Evolutionary conservation across 2,113 vertebrate species (phyloP).

Genomic region (Egretta garzetta): DNA sequence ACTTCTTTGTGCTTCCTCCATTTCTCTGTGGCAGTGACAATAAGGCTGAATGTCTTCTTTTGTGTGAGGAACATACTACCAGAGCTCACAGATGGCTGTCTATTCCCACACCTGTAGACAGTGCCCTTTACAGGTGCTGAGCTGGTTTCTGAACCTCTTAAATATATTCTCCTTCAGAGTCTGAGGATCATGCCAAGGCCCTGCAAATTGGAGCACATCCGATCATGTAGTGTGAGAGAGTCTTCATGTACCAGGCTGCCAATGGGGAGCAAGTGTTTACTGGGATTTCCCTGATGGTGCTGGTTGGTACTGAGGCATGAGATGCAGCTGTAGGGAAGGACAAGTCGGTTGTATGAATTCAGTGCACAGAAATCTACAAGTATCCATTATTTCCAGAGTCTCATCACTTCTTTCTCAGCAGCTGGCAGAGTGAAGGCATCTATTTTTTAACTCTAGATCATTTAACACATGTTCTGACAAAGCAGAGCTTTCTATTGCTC

Average conservation of each 20-base stretch:
- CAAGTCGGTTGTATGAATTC: not conserved
- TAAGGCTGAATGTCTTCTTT: not conserved
- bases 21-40: not conserved
- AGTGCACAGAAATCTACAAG: not conserved
- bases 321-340: not conserved
- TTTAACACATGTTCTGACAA: not conserved
- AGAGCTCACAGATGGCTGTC: not conserved
- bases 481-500: not conserved
- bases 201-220: not conserved
- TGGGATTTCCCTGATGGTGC: not conserved
- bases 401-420: not conserved
- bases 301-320: not conserved
- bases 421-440: not conserved
- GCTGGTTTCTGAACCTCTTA: not conserved
- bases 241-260: not conserved
- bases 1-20: not conserved
- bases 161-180: not conserved
- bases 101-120: not conserved
- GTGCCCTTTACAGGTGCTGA: not conserved
- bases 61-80: not conserved
- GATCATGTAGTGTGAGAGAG: not conserved
- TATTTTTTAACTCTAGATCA: not conserved
- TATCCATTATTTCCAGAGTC: not conserved
- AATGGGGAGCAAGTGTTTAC: accelerated
- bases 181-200: not conserved